Percentiles rank a stretch among this genome's conserved stretches.
These are phyloP conservation scores for Caenorhabditis tropicalis DNA, from an alignment of 1,140 invertebrate genomes.

Conservation along the genomic window DNA sequence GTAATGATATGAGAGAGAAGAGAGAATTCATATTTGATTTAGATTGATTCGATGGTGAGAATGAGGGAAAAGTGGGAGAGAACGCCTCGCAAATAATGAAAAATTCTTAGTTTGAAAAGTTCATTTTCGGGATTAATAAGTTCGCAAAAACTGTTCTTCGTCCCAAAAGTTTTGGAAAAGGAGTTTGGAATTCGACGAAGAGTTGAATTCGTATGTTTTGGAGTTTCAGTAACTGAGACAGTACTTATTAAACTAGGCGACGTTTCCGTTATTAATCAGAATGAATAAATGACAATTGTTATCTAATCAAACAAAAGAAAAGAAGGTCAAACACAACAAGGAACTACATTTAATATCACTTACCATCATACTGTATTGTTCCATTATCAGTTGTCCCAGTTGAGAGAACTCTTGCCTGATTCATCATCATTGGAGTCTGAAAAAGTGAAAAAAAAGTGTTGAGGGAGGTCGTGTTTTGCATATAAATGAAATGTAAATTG, in stretches of 20 bases:
- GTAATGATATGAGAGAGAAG: background rate
- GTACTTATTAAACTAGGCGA: background rate
- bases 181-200: too few relatives aligned
- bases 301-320: background rate
- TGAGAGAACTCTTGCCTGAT: slow-evolving; percentile 15
- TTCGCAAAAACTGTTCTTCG: background rate
- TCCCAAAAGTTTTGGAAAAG: too few relatives aligned
- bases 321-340: background rate
- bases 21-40: slow-evolving; percentile 2
- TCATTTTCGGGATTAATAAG: background rate
- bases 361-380: slow-evolving; percentile 34
- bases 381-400: slow-evolving; percentile 35
- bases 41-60: slow-evolving; percentile 2
- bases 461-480: background rate
- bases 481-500: background rate
- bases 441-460: background rate
- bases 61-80: background rate
- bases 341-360: background rate
- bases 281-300: too few relatives aligned
- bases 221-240: background rate
- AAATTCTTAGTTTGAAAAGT: background rate
- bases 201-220: too few relatives aligned
- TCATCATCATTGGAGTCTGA: slow-evolving; percentile 35
- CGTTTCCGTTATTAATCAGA: background rate
- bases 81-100: slow-evolving; percentile 5